phyloP scores from a whole-genome alignment of 2,888 invertebrate genomes.

The Leptothorax acervorum region DNA sequence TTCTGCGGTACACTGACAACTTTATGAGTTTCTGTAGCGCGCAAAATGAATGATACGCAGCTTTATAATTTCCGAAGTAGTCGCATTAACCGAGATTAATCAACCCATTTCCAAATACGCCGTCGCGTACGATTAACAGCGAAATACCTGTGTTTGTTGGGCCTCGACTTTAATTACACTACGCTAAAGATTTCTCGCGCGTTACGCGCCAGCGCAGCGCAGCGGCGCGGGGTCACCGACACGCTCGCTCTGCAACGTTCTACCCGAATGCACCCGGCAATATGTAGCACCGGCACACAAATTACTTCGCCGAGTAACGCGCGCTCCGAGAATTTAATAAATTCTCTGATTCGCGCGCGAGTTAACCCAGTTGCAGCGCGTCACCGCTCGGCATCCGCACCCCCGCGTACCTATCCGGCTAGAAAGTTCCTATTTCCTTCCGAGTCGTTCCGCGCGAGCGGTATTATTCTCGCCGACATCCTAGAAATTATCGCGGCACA shows the following conservation, averaged over 20 bases:
- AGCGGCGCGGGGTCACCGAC: neutral
- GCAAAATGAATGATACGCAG: neutral
- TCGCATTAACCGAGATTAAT: constrained; percentile 4
- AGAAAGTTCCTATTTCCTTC: constrained; percentile 47
- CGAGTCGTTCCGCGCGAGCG: constrained; percentile 50
- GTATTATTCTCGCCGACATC: constrained; percentile 42
- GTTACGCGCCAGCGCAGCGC: neutral
- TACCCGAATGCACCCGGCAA: constrained; percentile 46
- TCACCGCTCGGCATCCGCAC: constrained; percentile 30
- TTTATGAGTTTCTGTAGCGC: neutral
- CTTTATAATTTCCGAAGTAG: constrained; percentile 12
- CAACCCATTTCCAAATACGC: neutral
- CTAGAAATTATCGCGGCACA: constrained; percentile 55
- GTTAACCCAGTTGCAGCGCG: constrained; percentile 34
- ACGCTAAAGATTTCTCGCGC: constrained; percentile 44
- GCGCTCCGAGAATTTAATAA: constrained; percentile 57
- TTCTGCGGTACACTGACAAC: neutral
- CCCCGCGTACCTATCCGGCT: constrained; percentile 2
- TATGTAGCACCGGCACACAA: constrained; percentile 38
- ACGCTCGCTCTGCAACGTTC: neutral
- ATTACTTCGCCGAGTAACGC: constrained; percentile 53
- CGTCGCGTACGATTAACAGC: neutral
- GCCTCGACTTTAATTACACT: constrained; percentile 40
- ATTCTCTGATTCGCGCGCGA: constrained; percentile 44
- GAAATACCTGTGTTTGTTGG: constrained; percentile 15